Evolutionary conservation across 2,797 vertebrate species (phyloP).

Genomic region (Sebastes nivosus): DNA sequence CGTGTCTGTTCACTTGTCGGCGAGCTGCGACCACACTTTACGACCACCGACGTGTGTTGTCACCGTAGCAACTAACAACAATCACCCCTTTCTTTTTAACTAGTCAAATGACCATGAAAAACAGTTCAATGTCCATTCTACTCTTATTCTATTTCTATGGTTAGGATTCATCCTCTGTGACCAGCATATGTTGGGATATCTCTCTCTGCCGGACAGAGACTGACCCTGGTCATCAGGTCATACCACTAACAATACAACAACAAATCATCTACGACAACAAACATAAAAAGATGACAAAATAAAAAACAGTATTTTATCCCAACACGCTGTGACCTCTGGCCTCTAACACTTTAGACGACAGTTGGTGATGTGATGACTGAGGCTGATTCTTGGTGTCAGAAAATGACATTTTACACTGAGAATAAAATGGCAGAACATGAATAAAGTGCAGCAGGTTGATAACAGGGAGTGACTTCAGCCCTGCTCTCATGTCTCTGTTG

Average conservation of each 20-base stretch:
- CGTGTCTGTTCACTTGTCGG: rapidly evolving
- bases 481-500: slow-evolving; percentile 3
- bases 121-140: too few relatives aligned
- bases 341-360: neutral
- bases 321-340: neutral
- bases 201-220: neutral
- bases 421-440: neutral
- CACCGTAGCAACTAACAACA: neutral
- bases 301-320: neutral
- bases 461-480: neutral
- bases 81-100: neutral
- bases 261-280: neutral
- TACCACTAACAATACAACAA: neutral
- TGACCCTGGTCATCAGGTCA: neutral
- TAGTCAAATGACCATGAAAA: too few relatives aligned
- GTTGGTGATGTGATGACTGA: neutral
- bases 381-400: neutral
- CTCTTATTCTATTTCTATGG: neutral
- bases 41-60: neutral
- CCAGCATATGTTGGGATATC: neutral
- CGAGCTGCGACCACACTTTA: neutral
- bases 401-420: neutral
- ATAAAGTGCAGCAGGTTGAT: neutral
- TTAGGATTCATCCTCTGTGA: neutral
- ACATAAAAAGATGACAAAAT: neutral